Evolutionary conservation across 2,888 invertebrate genomes (phyloP), one percentile per base, ranked within the genome.

Genomic region (Euzophera pinguis): DNA sequence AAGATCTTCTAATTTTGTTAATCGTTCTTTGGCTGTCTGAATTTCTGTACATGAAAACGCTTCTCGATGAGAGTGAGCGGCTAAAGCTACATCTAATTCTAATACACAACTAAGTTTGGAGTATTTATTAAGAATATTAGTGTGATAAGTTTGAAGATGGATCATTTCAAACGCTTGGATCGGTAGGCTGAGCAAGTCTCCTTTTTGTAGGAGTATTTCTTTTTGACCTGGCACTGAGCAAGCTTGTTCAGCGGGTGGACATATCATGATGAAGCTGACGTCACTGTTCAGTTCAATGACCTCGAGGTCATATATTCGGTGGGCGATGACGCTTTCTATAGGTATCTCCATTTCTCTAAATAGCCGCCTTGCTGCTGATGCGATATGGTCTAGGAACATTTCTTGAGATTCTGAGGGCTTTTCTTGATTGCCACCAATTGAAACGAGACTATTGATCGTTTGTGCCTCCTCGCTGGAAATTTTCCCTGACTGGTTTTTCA

Each of bases 91-190:
- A 69, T 99, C 98, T 73, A 98, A 89, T 83, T 99, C 99, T 54
- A 99, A 84, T 54, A 98, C 95, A 66, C 98, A 97, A 65, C 98
- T 98, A 12, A 99, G 91, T 55, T 97, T 94, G 1, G 98, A 96
- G 87, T 99, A 99, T 74, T 97, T 94, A 68, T 95, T 94, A 52
- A 99, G 94, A 58, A 99, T 95, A 64, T 95, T 95, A 48, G 93
- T 93, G 75, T 98, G 98, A 83, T 99, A 99, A 1, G 99, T 98
- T 71, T 95, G 95, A 58, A 99, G 91, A 78, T 99, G 98, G 57
- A 98, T 97, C 98, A 97, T 95, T 92, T 97, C 95, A 71, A 96
- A 96, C 0, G 96, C 97, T 84, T 98, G 97, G 39, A 99, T 95
- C 0, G 99, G 98, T 53, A 99, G 90, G 57, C 97, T 95, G 42